Conservation (phyloP, 2,888 invertebrate genomes). For the Morpho deidamia region DNA sequence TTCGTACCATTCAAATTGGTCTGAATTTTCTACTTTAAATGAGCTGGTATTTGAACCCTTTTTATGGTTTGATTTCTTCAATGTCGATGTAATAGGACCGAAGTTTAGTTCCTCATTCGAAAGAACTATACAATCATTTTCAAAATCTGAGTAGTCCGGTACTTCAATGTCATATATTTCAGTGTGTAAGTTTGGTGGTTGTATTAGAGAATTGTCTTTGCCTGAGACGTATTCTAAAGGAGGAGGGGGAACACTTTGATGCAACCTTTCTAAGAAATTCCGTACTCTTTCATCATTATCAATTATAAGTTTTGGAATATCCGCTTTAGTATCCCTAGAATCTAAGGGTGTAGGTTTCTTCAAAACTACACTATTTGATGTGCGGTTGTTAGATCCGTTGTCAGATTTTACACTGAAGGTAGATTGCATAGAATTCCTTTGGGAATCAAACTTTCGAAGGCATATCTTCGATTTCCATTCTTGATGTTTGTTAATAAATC, state of each 20-base stretch:
- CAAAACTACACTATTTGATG: constrained; percentile 35
- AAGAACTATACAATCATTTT: constrained; percentile 40
- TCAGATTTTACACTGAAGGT: constrained; percentile 32
- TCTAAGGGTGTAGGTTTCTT: constrained; percentile 37
- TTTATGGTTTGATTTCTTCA: constrained; percentile 44
- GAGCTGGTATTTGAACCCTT: constrained; percentile 45
- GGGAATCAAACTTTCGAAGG: constrained; percentile 44
- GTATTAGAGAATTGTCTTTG: constrained; percentile 28
- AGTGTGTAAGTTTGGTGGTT: constrained; percentile 25
- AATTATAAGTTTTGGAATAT: not conserved
- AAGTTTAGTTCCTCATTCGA: constrained; percentile 28
- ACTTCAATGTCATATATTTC: constrained; percentile 46
- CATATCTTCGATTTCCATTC: constrained; percentile 60
- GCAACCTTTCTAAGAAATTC: constrained; percentile 51
- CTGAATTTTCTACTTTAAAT: constrained; percentile 35
- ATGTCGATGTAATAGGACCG: constrained; percentile 48
- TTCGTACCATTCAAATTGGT: constrained; percentile 52
- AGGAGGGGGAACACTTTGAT: constrained; percentile 57
- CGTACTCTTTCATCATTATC: constrained; percentile 44
- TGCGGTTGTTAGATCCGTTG: constrained; percentile 27
- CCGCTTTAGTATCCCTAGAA: constrained; percentile 25
- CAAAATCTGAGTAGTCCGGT: constrained; percentile 56
- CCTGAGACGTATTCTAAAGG: constrained; percentile 39
- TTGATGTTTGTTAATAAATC: constrained; percentile 53
- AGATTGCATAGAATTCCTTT: constrained; percentile 41